Evolutionary conservation across 2,113 vertebrate genomes (phyloP).

Genomic region (Paracanthobrama guichenoti): DNA sequence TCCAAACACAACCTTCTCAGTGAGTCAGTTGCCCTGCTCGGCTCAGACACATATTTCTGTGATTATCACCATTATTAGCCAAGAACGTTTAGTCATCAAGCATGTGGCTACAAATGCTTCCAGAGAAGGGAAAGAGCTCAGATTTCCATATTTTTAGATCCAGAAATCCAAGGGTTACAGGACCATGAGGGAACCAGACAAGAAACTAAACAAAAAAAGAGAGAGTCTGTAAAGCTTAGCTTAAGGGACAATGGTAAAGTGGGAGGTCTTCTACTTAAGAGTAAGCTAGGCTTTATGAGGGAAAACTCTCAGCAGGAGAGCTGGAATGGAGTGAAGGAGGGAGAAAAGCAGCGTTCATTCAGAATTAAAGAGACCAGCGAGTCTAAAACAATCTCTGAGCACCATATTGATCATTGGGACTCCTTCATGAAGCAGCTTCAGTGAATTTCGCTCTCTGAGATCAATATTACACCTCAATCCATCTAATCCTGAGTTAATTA

Average conservation of each 20-base stretch:
- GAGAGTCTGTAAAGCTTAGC: conserved; percentile 23
- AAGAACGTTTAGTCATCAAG: conserved; percentile 50
- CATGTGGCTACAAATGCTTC: conserved; percentile 21
- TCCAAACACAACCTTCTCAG: conserved; percentile 6
- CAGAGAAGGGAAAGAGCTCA: not conserved
- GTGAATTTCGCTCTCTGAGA: not conserved
- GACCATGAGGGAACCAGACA: conserved; percentile 10
- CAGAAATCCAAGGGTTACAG: not conserved
- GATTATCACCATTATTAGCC: conserved; percentile 33
- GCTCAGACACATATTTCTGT: conserved; percentile 34
- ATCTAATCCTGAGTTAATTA: conserved; percentile 14
- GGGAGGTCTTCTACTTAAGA: conserved; percentile 53
- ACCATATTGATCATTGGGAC: not conserved
- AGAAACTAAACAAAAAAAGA: conserved; percentile 19
- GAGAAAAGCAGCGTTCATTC: not conserved
- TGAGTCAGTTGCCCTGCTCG: conserved; percentile 22
- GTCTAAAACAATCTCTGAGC: not conserved
- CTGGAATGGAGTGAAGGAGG: not conserved
- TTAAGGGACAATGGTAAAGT: conserved; percentile 47
- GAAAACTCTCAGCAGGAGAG: conserved; percentile 42
- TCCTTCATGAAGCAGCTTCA: not conserved
- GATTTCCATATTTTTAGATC: conserved; percentile 31
- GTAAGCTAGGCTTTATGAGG: conserved; percentile 35
- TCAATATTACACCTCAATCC: conserved; percentile 1
- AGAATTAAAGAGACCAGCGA: not conserved